Conservation (phyloP, 1,140 invertebrate species). For the Drosophila parvula region DNA sequence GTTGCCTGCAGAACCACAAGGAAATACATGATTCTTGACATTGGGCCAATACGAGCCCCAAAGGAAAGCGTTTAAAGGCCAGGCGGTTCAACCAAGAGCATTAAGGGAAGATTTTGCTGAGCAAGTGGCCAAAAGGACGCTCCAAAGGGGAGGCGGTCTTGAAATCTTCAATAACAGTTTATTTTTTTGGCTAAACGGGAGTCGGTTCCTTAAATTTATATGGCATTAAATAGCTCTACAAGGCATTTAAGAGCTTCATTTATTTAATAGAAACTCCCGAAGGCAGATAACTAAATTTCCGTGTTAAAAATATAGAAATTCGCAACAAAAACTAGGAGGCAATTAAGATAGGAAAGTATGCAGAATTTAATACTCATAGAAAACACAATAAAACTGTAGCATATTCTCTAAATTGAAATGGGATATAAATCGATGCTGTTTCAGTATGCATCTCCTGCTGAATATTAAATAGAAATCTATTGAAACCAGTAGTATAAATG, state of each 20-base stretch:
- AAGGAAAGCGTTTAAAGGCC: slow-evolving; percentile 13
- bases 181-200: not conserved
- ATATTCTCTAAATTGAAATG: not conserved
- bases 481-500: not conserved
- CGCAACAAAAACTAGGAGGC: not conserved
- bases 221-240: not conserved
- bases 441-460: too few species aligned
- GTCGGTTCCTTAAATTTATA: not conserved
- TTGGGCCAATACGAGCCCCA: slow-evolving; percentile 9
- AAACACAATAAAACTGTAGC: not conserved
- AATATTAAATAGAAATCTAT: not conserved
- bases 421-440: not conserved
- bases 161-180: slow-evolving; percentile 8
- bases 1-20: slow-evolving; percentile 20
- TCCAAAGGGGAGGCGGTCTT: not conserved
- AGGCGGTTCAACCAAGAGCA: not conserved
- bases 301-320: not conserved
- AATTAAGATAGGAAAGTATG: not conserved
- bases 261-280: not conserved
- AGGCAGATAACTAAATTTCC: not conserved
- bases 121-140: not conserved
- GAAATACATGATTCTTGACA: slow-evolving; percentile 29
- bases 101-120: not conserved
- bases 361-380: not conserved
- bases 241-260: not conserved